Percentiles rank a stretch among this genome's conserved stretches.
Conservation (phyloP, 2,113 vertebrate species). For the Oncorhynchus kisutch region DNA sequence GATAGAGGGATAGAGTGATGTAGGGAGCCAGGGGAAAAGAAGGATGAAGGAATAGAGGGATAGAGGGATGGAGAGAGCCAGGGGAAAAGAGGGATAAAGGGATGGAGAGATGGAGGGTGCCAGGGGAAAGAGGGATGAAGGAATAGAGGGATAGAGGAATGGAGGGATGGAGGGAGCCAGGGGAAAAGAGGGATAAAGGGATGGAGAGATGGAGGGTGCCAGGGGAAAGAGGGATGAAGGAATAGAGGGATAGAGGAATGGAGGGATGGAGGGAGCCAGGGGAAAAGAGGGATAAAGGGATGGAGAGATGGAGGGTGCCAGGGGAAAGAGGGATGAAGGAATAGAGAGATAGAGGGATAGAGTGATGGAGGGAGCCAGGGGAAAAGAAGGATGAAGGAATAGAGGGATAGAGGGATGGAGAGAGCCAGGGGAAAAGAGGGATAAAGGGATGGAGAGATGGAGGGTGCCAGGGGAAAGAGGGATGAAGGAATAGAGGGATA, state of each 20-base stretch:
- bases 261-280: background rate
- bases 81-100: background rate
- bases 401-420: conserved; percentile 6
- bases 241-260: conserved; percentile 17
- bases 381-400: background rate
- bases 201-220: background rate
- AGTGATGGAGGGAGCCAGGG: conserved; percentile 5
- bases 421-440: background rate
- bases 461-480: conserved; percentile 25
- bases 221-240: conserved; percentile 1
- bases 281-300: too few relatives aligned
- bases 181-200: too few relatives aligned
- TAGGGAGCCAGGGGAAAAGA: conserved; percentile 31
- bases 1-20: conserved; percentile 1
- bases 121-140: conserved; percentile 31
- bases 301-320: conserved; percentile 18
- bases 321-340: background rate
- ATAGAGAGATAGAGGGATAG: background rate
- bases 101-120: conserved; percentile 69
- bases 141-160: background rate
- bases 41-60: conserved; percentile 1
- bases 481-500: background rate
- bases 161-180: background rate
- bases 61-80: conserved; percentile 65
- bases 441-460: background rate